These are phyloP conservation scores for Hydrolagus affinis DNA, from an alignment of 2,113 vertebrate species.

Conservation along the genomic window DNA sequence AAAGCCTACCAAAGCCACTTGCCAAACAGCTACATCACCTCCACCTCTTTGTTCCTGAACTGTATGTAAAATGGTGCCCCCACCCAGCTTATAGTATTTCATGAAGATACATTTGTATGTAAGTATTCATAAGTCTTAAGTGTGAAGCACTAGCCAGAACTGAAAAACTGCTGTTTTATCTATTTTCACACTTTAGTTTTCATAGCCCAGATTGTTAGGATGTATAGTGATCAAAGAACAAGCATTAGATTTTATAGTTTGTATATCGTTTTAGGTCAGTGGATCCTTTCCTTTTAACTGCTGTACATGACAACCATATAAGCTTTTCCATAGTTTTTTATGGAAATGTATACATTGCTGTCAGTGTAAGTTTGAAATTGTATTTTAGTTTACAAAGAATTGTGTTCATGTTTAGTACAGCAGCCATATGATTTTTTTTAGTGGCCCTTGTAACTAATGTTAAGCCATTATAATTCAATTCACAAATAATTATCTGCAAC, in stretches of 20 bases:
- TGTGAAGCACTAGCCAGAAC: slow-evolving; percentile 14
- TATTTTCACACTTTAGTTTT: slow-evolving; percentile 1
- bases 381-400: slow-evolving; percentile 22
- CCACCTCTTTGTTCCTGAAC: background rate
- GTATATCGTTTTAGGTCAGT: slow-evolving; percentile 25
- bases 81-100: background rate
- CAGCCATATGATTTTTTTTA: background rate
- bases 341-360: slow-evolving; percentile 56
- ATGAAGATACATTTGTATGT: slow-evolving; percentile 18
- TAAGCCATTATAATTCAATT: background rate
- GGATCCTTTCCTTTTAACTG: slow-evolving; percentile 43
- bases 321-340: slow-evolving; percentile 43
- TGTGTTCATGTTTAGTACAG: slow-evolving; percentile 15
- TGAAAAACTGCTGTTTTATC: slow-evolving; percentile 1
- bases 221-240: slow-evolving; percentile 25
- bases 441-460: slow-evolving; percentile 6
- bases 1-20: slow-evolving; percentile 61
- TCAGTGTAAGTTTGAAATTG: slow-evolving; percentile 57
- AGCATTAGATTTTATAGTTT: slow-evolving; percentile 3
- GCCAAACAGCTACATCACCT: slow-evolving; percentile 52
- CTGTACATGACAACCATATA: slow-evolving; percentile 55
- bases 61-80: slow-evolving; percentile 19
- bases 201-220: slow-evolving; percentile 6
- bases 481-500: background rate
- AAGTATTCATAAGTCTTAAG: slow-evolving; percentile 11